Conservation (phyloP, 2,888 invertebrate genomes). For the Argyresthia goedartella region DNA sequence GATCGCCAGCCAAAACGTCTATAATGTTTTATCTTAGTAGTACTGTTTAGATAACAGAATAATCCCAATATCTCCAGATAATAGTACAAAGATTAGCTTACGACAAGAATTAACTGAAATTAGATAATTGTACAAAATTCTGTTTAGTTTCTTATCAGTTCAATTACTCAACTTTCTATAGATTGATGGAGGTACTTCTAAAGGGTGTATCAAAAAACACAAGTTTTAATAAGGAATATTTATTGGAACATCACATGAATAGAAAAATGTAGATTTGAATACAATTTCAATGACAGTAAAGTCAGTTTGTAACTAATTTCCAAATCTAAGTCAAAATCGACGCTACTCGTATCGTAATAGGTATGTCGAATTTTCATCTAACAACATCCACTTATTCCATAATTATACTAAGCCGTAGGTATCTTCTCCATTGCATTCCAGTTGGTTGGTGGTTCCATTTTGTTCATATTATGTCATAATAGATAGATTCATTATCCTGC, state of each 20-base stretch:
- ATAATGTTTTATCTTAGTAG: background rate
- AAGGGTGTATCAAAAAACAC: background rate
- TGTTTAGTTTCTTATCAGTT: constrained; percentile 19
- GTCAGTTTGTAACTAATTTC: background rate
- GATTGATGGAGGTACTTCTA: too few relatives aligned
- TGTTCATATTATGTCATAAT: too few relatives aligned
- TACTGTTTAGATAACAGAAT: background rate
- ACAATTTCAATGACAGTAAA: background rate
- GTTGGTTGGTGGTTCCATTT: too few relatives aligned
- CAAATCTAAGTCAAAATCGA: background rate
- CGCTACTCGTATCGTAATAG: too few relatives aligned
- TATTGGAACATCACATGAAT: constrained; percentile 4
- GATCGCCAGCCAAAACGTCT: background rate
- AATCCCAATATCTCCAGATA: constrained; percentile 1
- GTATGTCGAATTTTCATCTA: background rate
- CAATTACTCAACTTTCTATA: background rate
- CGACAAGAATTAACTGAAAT: background rate
- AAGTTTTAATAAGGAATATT: constrained; percentile 3
- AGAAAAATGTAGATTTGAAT: background rate
- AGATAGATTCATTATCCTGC: too few relatives aligned
- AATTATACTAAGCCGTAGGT: background rate
- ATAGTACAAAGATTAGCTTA: background rate
- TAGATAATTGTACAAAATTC: background rate
- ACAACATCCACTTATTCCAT: constrained; percentile 1
- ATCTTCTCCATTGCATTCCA: too few relatives aligned